Base-by-base conservation (phyloP, 92 coral and sea anemone species). In the Isaurus tuberculatus region DNA sequence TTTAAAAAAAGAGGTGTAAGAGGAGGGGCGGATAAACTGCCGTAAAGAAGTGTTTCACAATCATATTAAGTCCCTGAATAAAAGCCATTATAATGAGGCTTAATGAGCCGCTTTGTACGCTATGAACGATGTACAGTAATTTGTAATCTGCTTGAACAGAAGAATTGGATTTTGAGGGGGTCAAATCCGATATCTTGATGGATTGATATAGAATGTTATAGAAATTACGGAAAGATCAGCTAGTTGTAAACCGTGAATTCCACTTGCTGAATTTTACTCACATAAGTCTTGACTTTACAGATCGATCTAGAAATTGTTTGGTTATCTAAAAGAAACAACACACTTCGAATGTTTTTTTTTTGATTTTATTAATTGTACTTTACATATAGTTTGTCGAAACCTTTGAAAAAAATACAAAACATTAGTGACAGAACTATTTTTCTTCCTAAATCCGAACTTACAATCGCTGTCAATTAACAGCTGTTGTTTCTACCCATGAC, bases 11-110 rank as follows among this genome's bases (percentile, higher is more conserved):
- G 74, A 89, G 91, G 93, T 91, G 93, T 89, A 65, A 88, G 80
- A 85, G 95, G 98, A 91, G 98, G 98, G 91, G 98, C 95, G 87
- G 95, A 83, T 93, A 94, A 94, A 94, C 88, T 92, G 92, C 94
- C 86, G 79, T 89, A 83, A 88, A 92, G 98, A 94, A 94, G 98
- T 94, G 98, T 87, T 91, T 91, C 92, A 88, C 98, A 94, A 94
- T 94, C 93, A 88, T 94, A 89, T 94, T 94, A 94, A 94, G 98
- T 94, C 98, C 83, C 94, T 69, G 95, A 94, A 94, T 94, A 94
- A 94, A 94, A 89, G 94, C 90, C 78, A 83, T 78, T 85, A 86
- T 94, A 94, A 94, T 91, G 95, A 89, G 91, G 75, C 66, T 94
- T 94, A 94, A 94, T 91, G 95, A 94, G 98, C 85, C 72, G 89